phyloP scores from a whole-genome alignment of 2,888 invertebrate genomes.

The Eupithecia subfuscata region DNA sequence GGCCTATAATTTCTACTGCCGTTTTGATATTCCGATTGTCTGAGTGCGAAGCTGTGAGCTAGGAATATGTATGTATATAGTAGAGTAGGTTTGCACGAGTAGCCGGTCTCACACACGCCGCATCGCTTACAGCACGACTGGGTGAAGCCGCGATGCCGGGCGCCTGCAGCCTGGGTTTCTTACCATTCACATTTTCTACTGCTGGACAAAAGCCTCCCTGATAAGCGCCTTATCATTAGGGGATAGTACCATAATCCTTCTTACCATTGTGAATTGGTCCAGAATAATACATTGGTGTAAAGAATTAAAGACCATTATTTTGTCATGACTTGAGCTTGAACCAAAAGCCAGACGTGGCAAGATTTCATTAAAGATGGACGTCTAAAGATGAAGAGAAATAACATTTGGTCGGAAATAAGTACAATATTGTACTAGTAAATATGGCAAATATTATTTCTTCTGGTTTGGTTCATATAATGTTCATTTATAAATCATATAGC shows the following conservation, averaged over 20 bases:
- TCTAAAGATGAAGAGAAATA: no score
- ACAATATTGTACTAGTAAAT: no score
- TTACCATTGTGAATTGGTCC: background rate
- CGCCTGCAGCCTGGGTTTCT: constrained; percentile 5
- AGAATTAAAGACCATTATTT: background rate
- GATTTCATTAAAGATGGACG: no score
- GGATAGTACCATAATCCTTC: background rate
- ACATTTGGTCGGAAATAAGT: no score
- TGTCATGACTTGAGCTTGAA: background rate
- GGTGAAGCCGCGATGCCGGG: constrained; percentile 5
- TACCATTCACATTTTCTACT: background rate
- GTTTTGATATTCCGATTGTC: constrained; percentile 5
- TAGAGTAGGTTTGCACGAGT: constrained; percentile 26
- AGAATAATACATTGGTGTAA: background rate
- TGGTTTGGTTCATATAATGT: no score
- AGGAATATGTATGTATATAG: constrained; percentile 15
- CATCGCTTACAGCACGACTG: constrained; percentile 35
- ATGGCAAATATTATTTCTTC: no score
- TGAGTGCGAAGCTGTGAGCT: constrained; percentile 8
- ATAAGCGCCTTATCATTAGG: background rate
- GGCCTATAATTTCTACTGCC: background rate
- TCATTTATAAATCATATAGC: no score
- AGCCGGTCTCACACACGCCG: constrained; percentile 35
- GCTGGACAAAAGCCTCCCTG: background rate
- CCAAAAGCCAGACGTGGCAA: no score